Base-by-base conservation (phyloP, 2,888 invertebrate species). In the Allygus modestus region DNA sequence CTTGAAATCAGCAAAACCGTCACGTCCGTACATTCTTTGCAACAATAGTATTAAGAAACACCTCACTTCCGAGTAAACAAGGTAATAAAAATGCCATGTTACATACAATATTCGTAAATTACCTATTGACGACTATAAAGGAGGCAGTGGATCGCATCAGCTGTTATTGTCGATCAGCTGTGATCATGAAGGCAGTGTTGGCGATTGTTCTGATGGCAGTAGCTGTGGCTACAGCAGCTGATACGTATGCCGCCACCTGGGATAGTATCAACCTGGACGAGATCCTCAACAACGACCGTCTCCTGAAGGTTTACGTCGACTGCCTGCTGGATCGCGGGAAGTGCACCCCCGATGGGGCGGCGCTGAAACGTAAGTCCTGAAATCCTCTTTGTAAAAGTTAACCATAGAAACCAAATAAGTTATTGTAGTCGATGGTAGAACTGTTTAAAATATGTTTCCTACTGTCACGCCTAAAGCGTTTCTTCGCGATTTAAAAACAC, bases 291-390 rank as follows among this genome's bases (percentile, higher is more conserved):
- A 85, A 85, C 37, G 69, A 65, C 20, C 73, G 85, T 33, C 83
- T 85, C 1, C 37, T 79, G 9, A 33, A 46, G 23, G 28, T 71
- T 9, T 85, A 85, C 58, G 69, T 84, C 65, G 77, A 84, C 37
- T 84, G 87, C 54, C 83, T 87, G 61, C 28, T 87, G 41, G 87
- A 86, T 11, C 84, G 85, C 0, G 86, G 86, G 17, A 85, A 87
- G 0, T 87, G 87, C 79, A 84, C 85, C 20, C 85, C 85, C 0
- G 86, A 86, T 31, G 86, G 85, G 12, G 83, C 77, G 0, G 85
- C 83, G 26, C 61, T 87, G 9, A 87, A 86, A 84, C 84, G 87
- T 87, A 81, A 86, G 87, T 84, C 43, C 26, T 31, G 7, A 37
- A 11, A n/a, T n/a, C n/a, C n/a, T n/a, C n/a, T n/a, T 37, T 37